Evolutionary conservation across 2,888 invertebrate species (phyloP).

Genomic region (Stictocephala bisonia): DNA sequence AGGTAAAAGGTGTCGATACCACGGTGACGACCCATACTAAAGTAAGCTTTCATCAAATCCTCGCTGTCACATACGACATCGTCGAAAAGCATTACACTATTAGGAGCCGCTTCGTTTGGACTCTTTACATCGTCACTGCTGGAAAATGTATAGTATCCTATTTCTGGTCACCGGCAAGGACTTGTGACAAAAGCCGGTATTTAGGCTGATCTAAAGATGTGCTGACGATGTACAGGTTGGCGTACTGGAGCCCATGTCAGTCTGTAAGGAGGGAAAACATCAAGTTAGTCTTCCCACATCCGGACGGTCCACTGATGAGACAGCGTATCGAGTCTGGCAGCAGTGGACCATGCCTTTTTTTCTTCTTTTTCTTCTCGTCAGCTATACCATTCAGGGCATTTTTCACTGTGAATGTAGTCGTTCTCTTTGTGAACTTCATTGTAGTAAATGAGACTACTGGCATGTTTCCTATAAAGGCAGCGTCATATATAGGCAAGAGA

Average conservation of each 20-base stretch:
- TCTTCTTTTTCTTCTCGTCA: not conserved
- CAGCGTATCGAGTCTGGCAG: slow-evolving; percentile 53
- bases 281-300: slow-evolving; percentile 63
- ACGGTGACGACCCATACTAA: slow-evolving; percentile 62
- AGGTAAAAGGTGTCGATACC: slow-evolving; percentile 62
- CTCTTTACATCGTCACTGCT: slow-evolving; percentile 55
- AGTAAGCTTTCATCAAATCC: slow-evolving; percentile 60
- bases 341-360: slow-evolving; percentile 37
- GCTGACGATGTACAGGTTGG: slow-evolving; percentile 63
- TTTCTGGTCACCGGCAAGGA: slow-evolving; percentile 54
- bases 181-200: slow-evolving; percentile 57
- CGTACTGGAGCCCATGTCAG: slow-evolving; percentile 62
- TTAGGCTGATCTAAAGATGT: slow-evolving; percentile 61
- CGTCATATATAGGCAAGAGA: not conserved
- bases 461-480: not conserved
- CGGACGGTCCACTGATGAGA: slow-evolving; percentile 62
- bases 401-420: not conserved
- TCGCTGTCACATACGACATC: slow-evolving; percentile 62
- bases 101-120: slow-evolving; percentile 56
- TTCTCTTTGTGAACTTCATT: not conserved
- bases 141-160: slow-evolving; percentile 55
- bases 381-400: not conserved
- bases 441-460: too few species aligned
- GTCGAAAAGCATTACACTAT: slow-evolving; percentile 63
- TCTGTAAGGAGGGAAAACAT: slow-evolving; percentile 60